Evolutionary conservation across 1,140 invertebrate genomes (phyloP).

Genomic region (Zaprionus tsacasi): DNA sequence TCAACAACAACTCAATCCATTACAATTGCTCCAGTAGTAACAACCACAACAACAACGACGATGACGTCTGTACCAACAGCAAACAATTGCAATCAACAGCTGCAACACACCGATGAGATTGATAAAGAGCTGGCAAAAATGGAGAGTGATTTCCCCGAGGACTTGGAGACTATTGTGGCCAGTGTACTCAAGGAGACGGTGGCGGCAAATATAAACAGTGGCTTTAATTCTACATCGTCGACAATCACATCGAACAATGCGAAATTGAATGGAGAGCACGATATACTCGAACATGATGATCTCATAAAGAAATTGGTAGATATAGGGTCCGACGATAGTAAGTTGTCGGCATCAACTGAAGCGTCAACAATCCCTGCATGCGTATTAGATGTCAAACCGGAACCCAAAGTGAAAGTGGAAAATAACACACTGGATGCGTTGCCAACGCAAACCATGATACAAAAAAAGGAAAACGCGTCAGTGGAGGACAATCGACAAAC

Average conservation of each 20-base stretch:
- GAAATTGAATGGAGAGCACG: slow-evolving; percentile 72
- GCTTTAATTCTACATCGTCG: slow-evolving; percentile 24
- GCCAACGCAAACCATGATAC: slow-evolving; percentile 33
- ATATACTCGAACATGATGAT: slow-evolving; percentile 78
- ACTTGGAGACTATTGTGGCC: slow-evolving; percentile 60
- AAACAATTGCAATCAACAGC: slow-evolving; percentile 42
- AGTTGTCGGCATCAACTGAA: slow-evolving; percentile 14
- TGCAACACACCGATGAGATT: slow-evolving; percentile 85
- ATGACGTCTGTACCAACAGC: slow-evolving; percentile 6
- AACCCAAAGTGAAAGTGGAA: slow-evolving; percentile 56
- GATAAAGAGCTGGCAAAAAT: slow-evolving; percentile 88
- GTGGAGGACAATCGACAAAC: background rate
- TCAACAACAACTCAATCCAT: slow-evolving; percentile 36
- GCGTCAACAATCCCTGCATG: background rate
- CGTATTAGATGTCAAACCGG: slow-evolving; percentile 32
- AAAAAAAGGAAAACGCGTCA: slow-evolving; percentile 44
- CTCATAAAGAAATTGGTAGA: slow-evolving; percentile 79
- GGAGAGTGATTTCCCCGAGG: slow-evolving; percentile 85
- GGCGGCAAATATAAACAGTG: slow-evolving; percentile 25
- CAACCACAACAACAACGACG: slow-evolving; percentile 14
- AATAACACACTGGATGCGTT: slow-evolving; percentile 48
- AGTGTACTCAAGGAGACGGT: slow-evolving; percentile 53
- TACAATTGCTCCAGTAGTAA: slow-evolving; percentile 22
- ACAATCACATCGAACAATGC: slow-evolving; percentile 25
- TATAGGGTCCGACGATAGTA: slow-evolving; percentile 38